These are phyloP conservation scores for Crotalus horridus DNA, from an alignment of 2,113 vertebrate genomes.

Conservation along the genomic window DNA sequence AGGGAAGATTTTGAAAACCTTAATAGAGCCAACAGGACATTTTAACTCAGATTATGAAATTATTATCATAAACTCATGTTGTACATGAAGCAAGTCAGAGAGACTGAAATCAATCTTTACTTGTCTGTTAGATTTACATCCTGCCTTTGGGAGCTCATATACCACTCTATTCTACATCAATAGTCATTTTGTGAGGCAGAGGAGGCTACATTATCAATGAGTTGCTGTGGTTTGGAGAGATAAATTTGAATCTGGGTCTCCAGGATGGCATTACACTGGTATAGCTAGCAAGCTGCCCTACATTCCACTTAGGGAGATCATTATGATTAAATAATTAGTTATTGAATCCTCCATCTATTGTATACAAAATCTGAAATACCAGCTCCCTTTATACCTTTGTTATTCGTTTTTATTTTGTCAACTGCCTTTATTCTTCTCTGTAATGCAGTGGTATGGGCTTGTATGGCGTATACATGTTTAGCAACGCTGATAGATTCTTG, in stretches of 20 bases:
- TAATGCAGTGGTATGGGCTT: neutral
- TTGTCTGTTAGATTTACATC: neutral
- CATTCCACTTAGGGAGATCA: neutral
- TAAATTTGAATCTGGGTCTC: neutral
- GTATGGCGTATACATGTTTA: neutral
- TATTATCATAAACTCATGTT: neutral
- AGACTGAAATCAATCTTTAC: neutral
- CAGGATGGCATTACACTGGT: neutral
- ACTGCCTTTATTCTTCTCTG: neutral
- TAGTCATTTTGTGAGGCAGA: neutral
- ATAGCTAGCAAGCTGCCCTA: neutral
- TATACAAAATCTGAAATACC: neutral
- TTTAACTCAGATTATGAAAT: neutral
- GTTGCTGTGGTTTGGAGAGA: neutral
- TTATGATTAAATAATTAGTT: neutral
- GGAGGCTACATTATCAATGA: neutral
- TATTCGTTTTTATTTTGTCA: neutral
- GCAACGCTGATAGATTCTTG: neutral
- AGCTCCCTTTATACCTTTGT: neutral
- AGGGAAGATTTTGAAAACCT: slow-evolving; percentile 1
- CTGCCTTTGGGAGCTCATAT: neutral
- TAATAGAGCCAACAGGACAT: neutral
- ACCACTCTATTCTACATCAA: neutral
- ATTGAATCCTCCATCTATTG: neutral
- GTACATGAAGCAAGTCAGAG: neutral